A percentile compares a stretch with the other conserved stretches of the same genome.
Evolutionary conservation across 2,797 vertebrate genomes (phyloP).

Genomic region (Enteromius afrohamiltoni): DNA sequence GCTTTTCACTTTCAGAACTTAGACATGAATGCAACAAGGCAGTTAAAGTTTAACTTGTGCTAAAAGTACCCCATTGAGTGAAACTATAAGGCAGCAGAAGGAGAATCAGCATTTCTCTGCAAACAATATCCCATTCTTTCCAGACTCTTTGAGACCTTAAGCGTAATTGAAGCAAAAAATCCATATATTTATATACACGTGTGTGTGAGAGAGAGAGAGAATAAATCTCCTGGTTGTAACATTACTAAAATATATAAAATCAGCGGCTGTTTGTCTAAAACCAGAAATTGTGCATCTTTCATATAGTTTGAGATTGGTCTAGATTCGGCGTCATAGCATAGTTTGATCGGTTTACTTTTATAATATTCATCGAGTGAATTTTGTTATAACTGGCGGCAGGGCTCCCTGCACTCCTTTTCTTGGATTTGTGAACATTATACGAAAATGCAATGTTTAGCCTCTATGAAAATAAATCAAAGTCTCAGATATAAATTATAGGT

Average conservation of each 20-base stretch:
- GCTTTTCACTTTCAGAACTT: constrained; percentile 62
- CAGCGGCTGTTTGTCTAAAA: not conserved
- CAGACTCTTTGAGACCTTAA: constrained; percentile 53
- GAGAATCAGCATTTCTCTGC: constrained; percentile 86
- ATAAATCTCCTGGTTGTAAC: not conserved
- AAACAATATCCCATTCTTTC: constrained; percentile 80
- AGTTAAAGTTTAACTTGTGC: constrained; percentile 97
- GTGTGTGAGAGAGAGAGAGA: not conserved
- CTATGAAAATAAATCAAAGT: constrained; percentile 74
- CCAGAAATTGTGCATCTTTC: not conserved
- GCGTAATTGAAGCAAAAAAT: not conserved
- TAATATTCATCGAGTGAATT: too few species aligned
- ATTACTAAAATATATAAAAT: not conserved
- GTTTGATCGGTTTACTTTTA: not conserved
- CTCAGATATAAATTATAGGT: constrained; percentile 85
- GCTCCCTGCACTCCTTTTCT: constrained; percentile 47
- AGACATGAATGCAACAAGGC: constrained; percentile 74
- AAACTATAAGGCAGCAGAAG: constrained; percentile 79
- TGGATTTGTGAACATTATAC: constrained; percentile 85
- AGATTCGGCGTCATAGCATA: not conserved
- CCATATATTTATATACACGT: not conserved
- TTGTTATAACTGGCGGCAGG: not conserved
- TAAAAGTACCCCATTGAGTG: constrained; percentile 75
- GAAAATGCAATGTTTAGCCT: constrained; percentile 62
- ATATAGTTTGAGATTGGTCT: not conserved